Evolutionary conservation across 2,797 vertebrate species (phyloP).

Genomic region (Botia almorhae): DNA sequence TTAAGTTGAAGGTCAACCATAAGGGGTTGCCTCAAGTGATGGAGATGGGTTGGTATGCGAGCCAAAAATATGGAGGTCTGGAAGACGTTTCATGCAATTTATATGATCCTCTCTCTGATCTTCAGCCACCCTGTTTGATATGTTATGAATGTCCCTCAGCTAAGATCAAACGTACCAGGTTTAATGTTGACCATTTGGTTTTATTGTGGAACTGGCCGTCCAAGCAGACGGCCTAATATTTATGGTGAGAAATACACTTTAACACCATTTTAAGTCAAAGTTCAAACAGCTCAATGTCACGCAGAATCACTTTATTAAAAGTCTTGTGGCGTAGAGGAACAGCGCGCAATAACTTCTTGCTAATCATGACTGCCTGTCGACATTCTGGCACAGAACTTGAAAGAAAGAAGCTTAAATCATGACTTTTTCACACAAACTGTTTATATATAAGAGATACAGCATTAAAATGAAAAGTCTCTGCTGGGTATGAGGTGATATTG

Average conservation of each 20-base stretch:
- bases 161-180: constrained; percentile 36
- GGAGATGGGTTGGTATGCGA: neutral
- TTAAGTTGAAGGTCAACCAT: neutral
- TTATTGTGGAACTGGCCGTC: neutral
- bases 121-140: constrained; percentile 44
- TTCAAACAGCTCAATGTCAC: constrained; percentile 19
- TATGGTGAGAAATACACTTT: constrained; percentile 15
- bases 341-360: neutral
- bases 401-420: neutral
- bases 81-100: constrained; percentile 28
- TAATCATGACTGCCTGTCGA: neutral
- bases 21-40: constrained; percentile 9
- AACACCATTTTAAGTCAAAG: constrained; percentile 23
- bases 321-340: constrained; percentile 17
- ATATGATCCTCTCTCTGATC: constrained; percentile 56
- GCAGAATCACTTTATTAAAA: constrained; percentile 4
- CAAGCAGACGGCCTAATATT: neutral
- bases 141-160: constrained; percentile 20
- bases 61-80: constrained; percentile 29
- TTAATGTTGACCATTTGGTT: constrained; percentile 31
- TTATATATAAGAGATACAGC: neutral
- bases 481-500: neutral
- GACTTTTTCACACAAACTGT: neutral
- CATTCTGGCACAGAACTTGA: neutral
- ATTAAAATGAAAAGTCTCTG: neutral